Percentiles rank a stretch among this genome's conserved stretches.
Conservation (phyloP, 1,140 invertebrate genomes). For the Aethina tumida region DNA sequence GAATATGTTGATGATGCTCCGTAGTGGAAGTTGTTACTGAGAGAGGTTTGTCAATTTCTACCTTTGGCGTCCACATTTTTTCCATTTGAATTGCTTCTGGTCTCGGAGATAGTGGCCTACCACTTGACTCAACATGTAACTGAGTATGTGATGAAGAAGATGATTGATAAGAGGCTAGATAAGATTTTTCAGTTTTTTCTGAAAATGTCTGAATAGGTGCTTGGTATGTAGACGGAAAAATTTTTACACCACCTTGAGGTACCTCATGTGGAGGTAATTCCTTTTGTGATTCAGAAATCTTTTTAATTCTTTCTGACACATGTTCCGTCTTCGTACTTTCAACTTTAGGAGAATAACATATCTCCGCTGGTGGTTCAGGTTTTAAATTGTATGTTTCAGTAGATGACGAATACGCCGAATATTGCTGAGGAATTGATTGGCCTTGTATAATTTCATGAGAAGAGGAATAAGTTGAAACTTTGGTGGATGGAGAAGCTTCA, state of each 20-base stretch:
- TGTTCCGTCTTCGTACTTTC: constrained; percentile 41
- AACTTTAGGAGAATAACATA: constrained; percentile 42
- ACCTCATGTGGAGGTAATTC: constrained; percentile 46
- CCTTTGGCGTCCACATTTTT: constrained; percentile 50
- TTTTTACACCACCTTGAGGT: constrained; percentile 51
- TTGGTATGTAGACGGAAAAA: constrained; percentile 41
- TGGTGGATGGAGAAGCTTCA: constrained; percentile 18
- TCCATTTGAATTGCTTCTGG: constrained; percentile 48
- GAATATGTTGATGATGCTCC: no score
- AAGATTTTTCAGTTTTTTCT: constrained; percentile 23
- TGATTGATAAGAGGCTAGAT: constrained; percentile 20
- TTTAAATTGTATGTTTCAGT: constrained; percentile 50
- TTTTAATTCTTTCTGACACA: constrained; percentile 47
- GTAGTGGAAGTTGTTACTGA: constrained; percentile 28
- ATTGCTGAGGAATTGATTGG: no score
- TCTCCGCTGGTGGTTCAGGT: constrained; percentile 64
- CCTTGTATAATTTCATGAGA: constrained; percentile 28
- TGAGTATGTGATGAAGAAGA: constrained; percentile 16
- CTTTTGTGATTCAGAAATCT: constrained; percentile 48
- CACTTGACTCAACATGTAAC: constrained; percentile 14
- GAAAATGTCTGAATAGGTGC: constrained; percentile 27
- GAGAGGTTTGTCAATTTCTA: constrained; percentile 7
- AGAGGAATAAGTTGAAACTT: constrained; percentile 17
- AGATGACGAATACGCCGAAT: no score
- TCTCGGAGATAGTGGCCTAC: constrained; percentile 32